Base-by-base conservation (phyloP, 2,888 invertebrate genomes). In the Watsonalla binaria region DNA sequence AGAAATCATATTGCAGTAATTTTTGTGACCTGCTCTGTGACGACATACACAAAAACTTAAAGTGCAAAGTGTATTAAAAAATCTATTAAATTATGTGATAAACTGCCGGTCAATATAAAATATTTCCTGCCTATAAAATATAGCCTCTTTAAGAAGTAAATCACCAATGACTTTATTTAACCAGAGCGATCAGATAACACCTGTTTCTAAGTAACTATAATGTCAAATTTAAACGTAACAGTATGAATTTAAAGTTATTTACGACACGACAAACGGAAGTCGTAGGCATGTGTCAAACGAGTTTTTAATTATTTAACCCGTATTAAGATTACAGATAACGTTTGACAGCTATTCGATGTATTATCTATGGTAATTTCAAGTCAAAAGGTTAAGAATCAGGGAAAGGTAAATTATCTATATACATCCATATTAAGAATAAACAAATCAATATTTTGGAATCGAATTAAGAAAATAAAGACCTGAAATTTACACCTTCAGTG, bases 151-250 rank as follows among this genome's bases (percentile, higher is more conserved):
- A 42, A 11, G 9, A 11, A 8, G 42, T 49, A 14, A 9, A 37
- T 14, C 49, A 37, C 37, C 14, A 37, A 37, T 37, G 37, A 15
- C 8, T 13, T 15, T 49, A 49, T 49, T 42, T 42, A 42, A 11
- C 0, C 37, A 11, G 13, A 37, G 37, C 37, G 13, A 49, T 15
- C 37, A 37, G 49, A 49, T 49, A 49, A 35, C 37, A 49, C 49
- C 37, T 37, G 49, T 49, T 37, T 39, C 14, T 11, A 39, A 49
- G 8, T 49, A 39, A 49, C 37, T 37, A 49, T 49, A 15, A 49
- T 49, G 49, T 49, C 49, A 49, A 37, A 15, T 14, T 49, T 8
- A 49, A 49, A n/a, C n/a, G 13, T 37, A 49, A 49, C 37, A 49
- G 34, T 48, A 48, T 48, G 37, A 14, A 8, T 49, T 39, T 14